These are phyloP conservation scores for Hystrix brachyura DNA, from an alignment of 2,113 vertebrate genomes.

Conservation along the genomic window DNA sequence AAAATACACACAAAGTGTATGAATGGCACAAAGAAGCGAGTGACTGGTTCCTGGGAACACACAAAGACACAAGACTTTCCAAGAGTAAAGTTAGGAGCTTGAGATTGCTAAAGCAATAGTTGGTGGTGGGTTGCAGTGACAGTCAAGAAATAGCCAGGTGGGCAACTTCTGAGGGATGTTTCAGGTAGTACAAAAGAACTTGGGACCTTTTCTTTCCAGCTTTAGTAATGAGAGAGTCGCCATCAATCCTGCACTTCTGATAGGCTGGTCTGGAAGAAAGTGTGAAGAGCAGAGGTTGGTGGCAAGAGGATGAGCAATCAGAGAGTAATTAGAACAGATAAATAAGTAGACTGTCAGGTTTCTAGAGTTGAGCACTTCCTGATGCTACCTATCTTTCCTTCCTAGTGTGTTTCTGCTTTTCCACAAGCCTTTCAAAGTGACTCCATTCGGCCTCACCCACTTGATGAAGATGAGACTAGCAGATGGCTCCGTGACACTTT, in stretches of 20 bases:
- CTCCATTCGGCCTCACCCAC: neutral
- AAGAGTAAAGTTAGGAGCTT: neutral
- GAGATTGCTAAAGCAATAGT: neutral
- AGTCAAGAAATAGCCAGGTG: neutral
- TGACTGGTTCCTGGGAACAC: neutral
- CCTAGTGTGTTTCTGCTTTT: neutral
- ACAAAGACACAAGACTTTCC: neutral
- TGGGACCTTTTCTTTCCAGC: neutral
- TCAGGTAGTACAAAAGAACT: neutral
- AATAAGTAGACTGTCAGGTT: neutral
- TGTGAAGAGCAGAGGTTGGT: neutral
- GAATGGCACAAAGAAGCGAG: neutral
- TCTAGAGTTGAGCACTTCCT: neutral
- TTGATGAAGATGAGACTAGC: neutral
- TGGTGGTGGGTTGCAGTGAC: neutral
- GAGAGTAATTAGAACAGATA: too few relatives aligned
- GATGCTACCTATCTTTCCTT: neutral
- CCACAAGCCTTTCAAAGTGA: neutral
- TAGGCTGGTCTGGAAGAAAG: neutral
- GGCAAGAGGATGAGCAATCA: neutral
- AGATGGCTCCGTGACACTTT: neutral
- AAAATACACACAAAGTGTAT: neutral
- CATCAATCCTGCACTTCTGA: neutral
- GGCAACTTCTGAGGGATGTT: neutral
- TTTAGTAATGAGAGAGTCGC: neutral